phyloP scores from a whole-genome alignment of 2,797 vertebrate species.

The Okamejei kenojei region DNA sequence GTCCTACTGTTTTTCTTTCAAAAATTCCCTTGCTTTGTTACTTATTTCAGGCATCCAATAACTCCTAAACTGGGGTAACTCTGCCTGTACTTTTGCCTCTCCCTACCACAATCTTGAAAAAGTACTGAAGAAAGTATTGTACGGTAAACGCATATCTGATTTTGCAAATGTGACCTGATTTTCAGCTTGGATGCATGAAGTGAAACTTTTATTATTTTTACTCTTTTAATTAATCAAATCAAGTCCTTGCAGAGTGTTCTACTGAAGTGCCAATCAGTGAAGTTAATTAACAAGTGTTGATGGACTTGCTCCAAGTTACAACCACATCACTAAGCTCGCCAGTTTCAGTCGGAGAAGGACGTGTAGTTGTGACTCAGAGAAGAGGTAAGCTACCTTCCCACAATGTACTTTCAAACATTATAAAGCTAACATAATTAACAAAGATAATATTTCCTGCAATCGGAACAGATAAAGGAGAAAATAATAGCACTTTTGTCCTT shows the following conservation, averaged over 20 bases:
- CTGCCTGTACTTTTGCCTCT: background rate
- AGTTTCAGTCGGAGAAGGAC: background rate
- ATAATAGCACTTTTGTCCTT: background rate
- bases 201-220: background rate
- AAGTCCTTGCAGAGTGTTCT: background rate
- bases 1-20: background rate
- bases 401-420: background rate
- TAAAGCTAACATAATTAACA: background rate
- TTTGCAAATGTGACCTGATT: background rate
- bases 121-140: background rate
- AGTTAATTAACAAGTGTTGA: background rate
- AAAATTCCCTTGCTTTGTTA: background rate
- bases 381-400: background rate
- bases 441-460: background rate
- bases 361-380: background rate
- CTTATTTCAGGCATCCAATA: background rate
- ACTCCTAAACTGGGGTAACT: background rate
- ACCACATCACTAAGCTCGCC: background rate
- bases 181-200: background rate
- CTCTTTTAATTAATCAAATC: background rate
- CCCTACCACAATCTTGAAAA: background rate
- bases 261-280: background rate
- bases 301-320: too few relatives aligned
- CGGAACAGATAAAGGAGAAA: too few relatives aligned
- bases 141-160: background rate